Base-by-base conservation (phyloP, 2,113 vertebrate species). In the Empidonax traillii region DNA sequence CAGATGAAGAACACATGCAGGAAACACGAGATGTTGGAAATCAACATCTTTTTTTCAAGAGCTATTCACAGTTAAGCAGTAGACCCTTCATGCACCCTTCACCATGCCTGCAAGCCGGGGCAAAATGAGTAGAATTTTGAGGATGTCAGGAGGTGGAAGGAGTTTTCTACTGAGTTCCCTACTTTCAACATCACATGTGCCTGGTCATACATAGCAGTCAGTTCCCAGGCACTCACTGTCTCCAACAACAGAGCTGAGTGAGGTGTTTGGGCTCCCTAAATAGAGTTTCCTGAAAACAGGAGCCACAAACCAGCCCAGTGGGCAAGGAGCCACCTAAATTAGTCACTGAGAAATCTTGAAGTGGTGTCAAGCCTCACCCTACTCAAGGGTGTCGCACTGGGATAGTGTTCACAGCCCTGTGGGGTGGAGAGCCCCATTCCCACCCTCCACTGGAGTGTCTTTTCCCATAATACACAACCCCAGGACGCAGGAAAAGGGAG, bases 181-280 rank as follows among this genome's bases (percentile, higher is more conserved):
- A 14, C 35, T 78, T 73, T 78, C 47, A 76, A 16, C 8, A 41
- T 5, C 28, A 24, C 10, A 6, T 2, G 2, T 56, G 17, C 53
- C 14, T 39, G 39, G 20, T 30, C 44, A 14, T 17, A 11, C 1
- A 3, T 1, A 3, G 13, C 17, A n/a, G 17, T 2, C 4, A 2
- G 9, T 41, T 91, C 59, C 79, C 83, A 71, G 51, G 30, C 8
- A 10, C 63, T 69, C 7, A 0, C 30, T 85, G n/a, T 12, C 67
- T 86, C n/a, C 13, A 46, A 1, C 16, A 63, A 12, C 11, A 19
- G 23, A 47, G 63, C 16, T 69, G 58, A 80, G 25, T 0, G 1
- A 87, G 49, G 35, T 0, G 0, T 21, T 22, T 35, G 43, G 14
- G 33, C 33, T 94, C 43, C 68, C 33, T 33, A 55, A 49, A 63